These are phyloP conservation scores for Otolemur garnettii DNA, from an alignment of 2,113 vertebrate species.

Conservation along the genomic window DNA sequence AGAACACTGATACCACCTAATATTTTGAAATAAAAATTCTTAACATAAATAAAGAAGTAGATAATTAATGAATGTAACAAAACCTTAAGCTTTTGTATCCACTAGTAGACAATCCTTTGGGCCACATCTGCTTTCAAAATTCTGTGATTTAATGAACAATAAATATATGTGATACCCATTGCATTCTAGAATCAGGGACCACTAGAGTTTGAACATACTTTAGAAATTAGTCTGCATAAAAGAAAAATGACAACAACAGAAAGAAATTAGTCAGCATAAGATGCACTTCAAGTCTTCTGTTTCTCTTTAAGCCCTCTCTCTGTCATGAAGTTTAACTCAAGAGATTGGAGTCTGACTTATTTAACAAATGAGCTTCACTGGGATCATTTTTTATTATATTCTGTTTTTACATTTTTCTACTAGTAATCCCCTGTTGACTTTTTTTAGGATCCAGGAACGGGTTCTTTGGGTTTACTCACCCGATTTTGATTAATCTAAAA, in stretches of 20 bases:
- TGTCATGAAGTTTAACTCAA: not conserved
- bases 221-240: not conserved
- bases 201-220: not conserved
- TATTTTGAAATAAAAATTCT: not conserved
- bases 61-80: not conserved
- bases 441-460: slow-evolving; percentile 18
- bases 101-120: not conserved
- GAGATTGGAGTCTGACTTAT: not conserved
- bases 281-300: not conserved
- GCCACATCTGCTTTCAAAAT: not conserved
- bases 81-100: not conserved
- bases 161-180: no score
- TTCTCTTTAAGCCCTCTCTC: not conserved
- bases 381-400: slow-evolving; percentile 48
- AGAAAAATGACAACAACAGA: no score
- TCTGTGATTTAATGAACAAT: not conserved
- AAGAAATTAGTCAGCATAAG: not conserved
- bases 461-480: slow-evolving; percentile 27
- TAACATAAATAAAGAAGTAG: not conserved
- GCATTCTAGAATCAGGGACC: not conserved
- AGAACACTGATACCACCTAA: no score
- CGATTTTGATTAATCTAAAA: slow-evolving; percentile 69
- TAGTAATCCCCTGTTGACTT: not conserved
- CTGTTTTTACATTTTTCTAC: slow-evolving; percentile 29
- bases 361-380: not conserved